Evolutionary conservation across 1,140 invertebrate genomes (phyloP), one percentile per base, ranked within the genome.

Genomic region (Drosophila lacteicornis): DNA sequence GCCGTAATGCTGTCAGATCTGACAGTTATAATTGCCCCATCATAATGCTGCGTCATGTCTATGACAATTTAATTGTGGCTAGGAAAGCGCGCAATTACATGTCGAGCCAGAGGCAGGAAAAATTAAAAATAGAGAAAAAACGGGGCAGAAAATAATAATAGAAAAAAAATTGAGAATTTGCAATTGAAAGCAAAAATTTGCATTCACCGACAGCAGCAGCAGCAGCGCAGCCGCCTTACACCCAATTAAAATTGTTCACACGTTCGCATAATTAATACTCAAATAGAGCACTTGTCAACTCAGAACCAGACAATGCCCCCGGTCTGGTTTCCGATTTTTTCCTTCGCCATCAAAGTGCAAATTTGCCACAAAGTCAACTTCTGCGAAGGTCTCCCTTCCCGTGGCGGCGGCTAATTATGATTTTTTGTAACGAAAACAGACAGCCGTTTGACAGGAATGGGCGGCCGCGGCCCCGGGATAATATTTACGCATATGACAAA

Each of bases 241-340:
- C 87, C 86, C 86, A 91, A 91, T 91, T 91, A 91, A 91, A 91
- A 91, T 91, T 86, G 90, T 91, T 91, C 87, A 87, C 86, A 91
- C 86, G 73, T 91, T 91, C 75, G 74, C 86, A 91, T 91, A 91
- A 91, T 91, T 91, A 91, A 91, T 91, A 81, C 79, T 75, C 87
- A 80, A 91, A 91, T 87, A 83, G 76, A 74, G 75, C 70, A 90
- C 81, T 90, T 90, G 85, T 80, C 83, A 78, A 53, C 80, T 66
- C 49, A 22, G 69, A 61, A 40, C 71, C 59, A 30, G 66, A 36
- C 76, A 87, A 67, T 62, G 63, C 33, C 33, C 33, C 33, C 9
- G 33, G 33, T 59, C 56, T 60, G 49, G 45, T 19, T 27, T 4
- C 30, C 38, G 15, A 27, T 38, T 36, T 38, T 36, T 61, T 47